These are phyloP conservation scores for Glyptemys insculpta DNA, from an alignment of 2,797 vertebrate genomes.

Conservation along the genomic window DNA sequence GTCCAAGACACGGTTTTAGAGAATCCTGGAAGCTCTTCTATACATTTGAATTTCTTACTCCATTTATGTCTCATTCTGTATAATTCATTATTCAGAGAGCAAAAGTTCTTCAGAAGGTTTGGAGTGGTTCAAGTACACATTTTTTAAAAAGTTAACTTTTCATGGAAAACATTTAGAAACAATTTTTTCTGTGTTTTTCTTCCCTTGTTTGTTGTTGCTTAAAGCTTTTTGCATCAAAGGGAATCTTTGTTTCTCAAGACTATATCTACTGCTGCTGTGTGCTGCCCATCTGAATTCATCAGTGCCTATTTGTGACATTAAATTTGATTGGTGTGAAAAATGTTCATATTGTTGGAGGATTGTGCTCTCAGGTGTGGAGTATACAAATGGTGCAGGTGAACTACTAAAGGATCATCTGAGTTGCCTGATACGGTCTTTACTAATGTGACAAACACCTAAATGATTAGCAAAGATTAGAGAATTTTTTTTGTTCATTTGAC, in stretches of 20 bases:
- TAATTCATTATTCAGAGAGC: background rate
- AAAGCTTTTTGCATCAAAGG: background rate
- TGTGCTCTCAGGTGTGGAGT: conserved; percentile 26
- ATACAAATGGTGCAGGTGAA: background rate
- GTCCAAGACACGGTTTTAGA: background rate
- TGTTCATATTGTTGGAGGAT: conserved; percentile 28
- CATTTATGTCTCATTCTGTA: background rate
- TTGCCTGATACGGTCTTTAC: background rate
- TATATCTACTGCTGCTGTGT: background rate
- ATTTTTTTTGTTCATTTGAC: accelerated
- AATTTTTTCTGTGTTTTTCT: background rate
- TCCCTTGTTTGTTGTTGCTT: background rate
- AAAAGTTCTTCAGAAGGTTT: background rate
- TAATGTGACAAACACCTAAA: background rate
- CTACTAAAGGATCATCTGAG: accelerated
- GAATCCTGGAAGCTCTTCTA: background rate
- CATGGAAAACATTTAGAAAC: conserved; percentile 37
- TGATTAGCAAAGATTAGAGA: background rate
- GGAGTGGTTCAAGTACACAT: background rate
- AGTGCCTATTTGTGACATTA: background rate
- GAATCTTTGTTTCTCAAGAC: background rate
- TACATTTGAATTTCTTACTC: accelerated
- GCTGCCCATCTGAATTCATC: conserved; percentile 22
- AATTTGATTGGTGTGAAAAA: conserved; percentile 21
- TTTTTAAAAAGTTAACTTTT: background rate